Evolutionary conservation across 2,888 invertebrate species (phyloP), one percentile per base, ranked within the genome.

Genomic region (Lycocerus yunnanus): DNA sequence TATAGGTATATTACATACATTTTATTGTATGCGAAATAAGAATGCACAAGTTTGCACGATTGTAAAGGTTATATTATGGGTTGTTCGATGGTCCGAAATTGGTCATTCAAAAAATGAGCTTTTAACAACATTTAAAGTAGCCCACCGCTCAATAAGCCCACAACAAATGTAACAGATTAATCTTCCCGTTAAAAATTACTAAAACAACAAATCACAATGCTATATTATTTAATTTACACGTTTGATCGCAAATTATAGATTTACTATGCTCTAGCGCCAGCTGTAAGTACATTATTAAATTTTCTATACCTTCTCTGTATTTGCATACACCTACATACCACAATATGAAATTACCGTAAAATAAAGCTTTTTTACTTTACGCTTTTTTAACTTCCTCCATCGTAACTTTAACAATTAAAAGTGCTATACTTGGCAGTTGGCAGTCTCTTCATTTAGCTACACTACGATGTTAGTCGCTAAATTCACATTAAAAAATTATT

Each of bases 211-310:
- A 63, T 63, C 15, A 63, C n/a, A 63, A 63, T 63, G 61, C 20
- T n/a, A n/a, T 6, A 20, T 63, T 63, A 63, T 63, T 63, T 63
- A 63, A 63, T 63, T 63, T 63, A 63, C 61, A 63, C 61, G 61
- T 63, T 63, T 63, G 20, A 63, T 16, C 61, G 16, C n/a, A 63
- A 63, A 63, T 63, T 63, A 63, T 18, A 63, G 20, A 63, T 63
- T 63, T 63, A 63, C 20, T 63, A 16, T 63, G 61, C 61, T 63
- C 61, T 63, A 63, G 20, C 61, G 61, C 61, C 61, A 63, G 20
- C n/a, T 18, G n/a, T 14, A 63, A 63, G 61, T 63, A 63, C 20
- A 63, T 43, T n/a, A 63, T 63, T 63, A 63, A 63, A 63, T 63
- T 63, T 63, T 63, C 61, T 63, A 43, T 43, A 63, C 61, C 61